These are phyloP conservation scores for Lagocephalus sceleratus DNA, from an alignment of 2,797 vertebrate genomes.

Conservation along the genomic window DNA sequence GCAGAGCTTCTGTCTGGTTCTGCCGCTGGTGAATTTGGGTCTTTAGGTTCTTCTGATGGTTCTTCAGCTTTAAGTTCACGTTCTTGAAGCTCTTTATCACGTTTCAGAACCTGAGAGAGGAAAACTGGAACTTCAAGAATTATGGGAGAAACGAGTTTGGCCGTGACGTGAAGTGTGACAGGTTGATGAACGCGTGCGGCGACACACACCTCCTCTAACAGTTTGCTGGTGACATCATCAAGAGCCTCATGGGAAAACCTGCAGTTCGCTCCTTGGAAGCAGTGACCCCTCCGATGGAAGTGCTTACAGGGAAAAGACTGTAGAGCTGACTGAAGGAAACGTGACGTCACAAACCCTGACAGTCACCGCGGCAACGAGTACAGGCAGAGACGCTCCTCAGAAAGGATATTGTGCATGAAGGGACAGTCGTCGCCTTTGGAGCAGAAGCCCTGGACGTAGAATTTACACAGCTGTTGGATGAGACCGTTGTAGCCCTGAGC, in stretches of 20 bases:
- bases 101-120: conserved; percentile 36
- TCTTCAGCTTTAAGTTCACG: conserved; percentile 29
- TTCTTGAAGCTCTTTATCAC: conserved; percentile 5
- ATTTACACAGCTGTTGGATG: conserved; percentile 87
- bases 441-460: conserved; percentile 87
- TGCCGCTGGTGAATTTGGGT: conserved; percentile 3
- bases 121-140: neutral
- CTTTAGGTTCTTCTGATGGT: neutral
- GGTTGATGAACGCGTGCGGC: no score
- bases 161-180: no score
- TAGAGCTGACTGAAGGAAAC: conserved; percentile 79
- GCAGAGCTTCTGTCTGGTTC: neutral
- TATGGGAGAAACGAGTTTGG: no score
- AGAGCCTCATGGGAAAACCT: conserved; percentile 89
- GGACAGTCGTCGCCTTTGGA: conserved; percentile 85
- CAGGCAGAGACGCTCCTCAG: neutral
- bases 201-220: conserved; percentile 83
- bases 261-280: conserved; percentile 82
- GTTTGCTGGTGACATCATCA: conserved; percentile 77
- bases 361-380: neutral
- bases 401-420: conserved; percentile 98
- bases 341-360: neutral
- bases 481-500: conserved; percentile 76
- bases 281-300: conserved; percentile 83
- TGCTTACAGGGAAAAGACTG: conserved; percentile 93